phyloP scores from a whole-genome alignment of 2,888 invertebrate species.

The Oxyteleia sp. region DNA sequence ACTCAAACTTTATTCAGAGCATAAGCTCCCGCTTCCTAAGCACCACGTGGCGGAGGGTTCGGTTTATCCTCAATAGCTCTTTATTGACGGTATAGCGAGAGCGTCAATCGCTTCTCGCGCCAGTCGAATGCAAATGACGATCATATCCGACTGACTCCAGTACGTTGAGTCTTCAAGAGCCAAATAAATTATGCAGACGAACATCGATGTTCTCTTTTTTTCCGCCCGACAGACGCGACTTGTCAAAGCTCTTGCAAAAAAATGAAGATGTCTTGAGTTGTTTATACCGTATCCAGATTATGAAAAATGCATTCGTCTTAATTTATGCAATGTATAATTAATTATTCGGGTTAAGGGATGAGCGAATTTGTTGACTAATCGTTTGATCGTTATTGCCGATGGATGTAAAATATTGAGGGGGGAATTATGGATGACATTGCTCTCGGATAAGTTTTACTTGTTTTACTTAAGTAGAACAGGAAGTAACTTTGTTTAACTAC shows the following conservation, averaged over 20 bases:
- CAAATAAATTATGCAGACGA: slow-evolving; percentile 69
- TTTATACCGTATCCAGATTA: slow-evolving; percentile 30
- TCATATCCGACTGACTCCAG: slow-evolving; percentile 81
- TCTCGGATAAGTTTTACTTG: no score
- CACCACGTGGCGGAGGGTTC: slow-evolving; percentile 74
- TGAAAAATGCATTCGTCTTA: slow-evolving; percentile 54
- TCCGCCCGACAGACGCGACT: slow-evolving; percentile 28
- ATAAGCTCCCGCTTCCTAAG: slow-evolving; percentile 81
- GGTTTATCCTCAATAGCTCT: slow-evolving; percentile 81
- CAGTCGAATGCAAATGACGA: slow-evolving; percentile 86
- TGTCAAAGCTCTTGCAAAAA: slow-evolving; percentile 54
- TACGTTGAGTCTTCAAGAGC: slow-evolving; percentile 47
- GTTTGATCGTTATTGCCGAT: slow-evolving; percentile 24
- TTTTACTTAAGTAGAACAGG: no score
- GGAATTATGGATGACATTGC: not conserved
- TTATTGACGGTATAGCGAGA: slow-evolving; percentile 81
- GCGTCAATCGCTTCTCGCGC: slow-evolving; percentile 83
- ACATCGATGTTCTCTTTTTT: slow-evolving; percentile 52
- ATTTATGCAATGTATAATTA: slow-evolving; percentile 66
- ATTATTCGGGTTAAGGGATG: slow-evolving; percentile 37
- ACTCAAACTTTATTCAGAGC: slow-evolving; percentile 83
- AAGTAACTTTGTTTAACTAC: no score
- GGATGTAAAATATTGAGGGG: slow-evolving; percentile 10
- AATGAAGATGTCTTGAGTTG: slow-evolving; percentile 48
- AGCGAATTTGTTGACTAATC: slow-evolving; percentile 58